Conservation (phyloP, 2,888 invertebrate genomes). For the Lepidocyrtoides sp. region DNA sequence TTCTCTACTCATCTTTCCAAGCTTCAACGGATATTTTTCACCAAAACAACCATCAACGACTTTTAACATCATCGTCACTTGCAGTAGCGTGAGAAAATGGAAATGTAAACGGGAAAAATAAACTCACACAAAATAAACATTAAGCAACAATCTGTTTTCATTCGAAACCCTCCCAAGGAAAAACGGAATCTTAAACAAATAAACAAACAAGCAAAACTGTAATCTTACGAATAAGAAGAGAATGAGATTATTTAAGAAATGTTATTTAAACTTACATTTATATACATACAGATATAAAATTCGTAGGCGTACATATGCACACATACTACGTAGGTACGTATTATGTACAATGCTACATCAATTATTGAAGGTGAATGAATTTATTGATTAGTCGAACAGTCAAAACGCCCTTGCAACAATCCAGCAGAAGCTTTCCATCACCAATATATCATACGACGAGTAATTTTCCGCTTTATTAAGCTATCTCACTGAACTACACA, state of each 20-base stretch:
- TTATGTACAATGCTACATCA: too few species aligned
- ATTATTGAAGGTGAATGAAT: too few species aligned
- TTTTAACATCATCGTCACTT: background rate
- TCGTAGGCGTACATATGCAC: background rate
- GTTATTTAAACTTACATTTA: background rate
- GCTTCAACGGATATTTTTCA: background rate
- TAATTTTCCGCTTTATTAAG: too few species aligned
- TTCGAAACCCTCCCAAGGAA: slow-evolving; percentile 22
- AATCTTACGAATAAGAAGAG: background rate
- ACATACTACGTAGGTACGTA: too few species aligned
- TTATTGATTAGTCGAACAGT: too few species aligned
- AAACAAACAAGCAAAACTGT: background rate
- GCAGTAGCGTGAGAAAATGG: background rate
- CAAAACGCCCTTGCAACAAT: too few species aligned
- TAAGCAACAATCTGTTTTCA: slow-evolving; percentile 38
- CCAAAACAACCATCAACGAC: background rate
- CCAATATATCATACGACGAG: too few species aligned
- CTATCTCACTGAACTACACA: too few species aligned
- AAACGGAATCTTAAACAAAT: background rate
- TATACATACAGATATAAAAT: too few species aligned
- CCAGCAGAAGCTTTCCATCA: too few species aligned
- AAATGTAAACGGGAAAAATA: background rate
- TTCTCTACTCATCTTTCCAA: background rate
- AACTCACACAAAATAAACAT: background rate
- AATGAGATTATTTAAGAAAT: slow-evolving; percentile 28